Evolutionary conservation across 2,113 vertebrate genomes (phyloP).

Genomic region (Pyrgilauda ruficollis): DNA sequence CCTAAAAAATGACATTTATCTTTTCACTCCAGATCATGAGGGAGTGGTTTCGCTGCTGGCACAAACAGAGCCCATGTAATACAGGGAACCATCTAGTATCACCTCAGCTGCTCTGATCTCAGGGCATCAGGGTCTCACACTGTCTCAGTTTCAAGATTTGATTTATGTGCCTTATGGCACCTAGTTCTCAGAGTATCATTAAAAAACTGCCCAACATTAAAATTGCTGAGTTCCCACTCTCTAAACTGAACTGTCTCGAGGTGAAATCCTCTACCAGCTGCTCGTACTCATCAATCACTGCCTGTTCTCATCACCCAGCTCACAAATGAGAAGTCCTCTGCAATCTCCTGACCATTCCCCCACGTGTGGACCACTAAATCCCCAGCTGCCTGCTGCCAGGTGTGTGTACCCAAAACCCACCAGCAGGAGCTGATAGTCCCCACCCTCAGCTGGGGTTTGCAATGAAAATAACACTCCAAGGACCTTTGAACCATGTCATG

Average conservation of each 20-base stretch:
- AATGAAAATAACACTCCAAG: fast-evolving
- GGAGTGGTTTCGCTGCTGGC: neutral
- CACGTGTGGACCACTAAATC: neutral
- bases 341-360: conserved; percentile 27
- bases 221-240: conserved; percentile 26
- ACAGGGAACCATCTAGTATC: neutral
- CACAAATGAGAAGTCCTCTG: conserved; percentile 18
- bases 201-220: neutral
- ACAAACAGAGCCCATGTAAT: neutral
- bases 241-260: neutral
- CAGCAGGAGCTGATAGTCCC: neutral
- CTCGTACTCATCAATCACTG: conserved; percentile 27
- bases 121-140: neutral
- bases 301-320: neutral
- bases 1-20: neutral
- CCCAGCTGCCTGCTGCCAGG: neutral
- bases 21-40: neutral
- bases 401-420: neutral
- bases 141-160: conserved; percentile 43
- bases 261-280: conserved; percentile 28
- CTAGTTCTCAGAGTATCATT: conserved; percentile 3
- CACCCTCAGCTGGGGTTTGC: neutral
- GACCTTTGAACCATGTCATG: neutral
- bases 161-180: conserved; percentile 37
- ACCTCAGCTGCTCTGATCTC: conserved; percentile 35